Conservation (phyloP, 2,888 invertebrate species). For the Sylvicola fuscatus region DNA sequence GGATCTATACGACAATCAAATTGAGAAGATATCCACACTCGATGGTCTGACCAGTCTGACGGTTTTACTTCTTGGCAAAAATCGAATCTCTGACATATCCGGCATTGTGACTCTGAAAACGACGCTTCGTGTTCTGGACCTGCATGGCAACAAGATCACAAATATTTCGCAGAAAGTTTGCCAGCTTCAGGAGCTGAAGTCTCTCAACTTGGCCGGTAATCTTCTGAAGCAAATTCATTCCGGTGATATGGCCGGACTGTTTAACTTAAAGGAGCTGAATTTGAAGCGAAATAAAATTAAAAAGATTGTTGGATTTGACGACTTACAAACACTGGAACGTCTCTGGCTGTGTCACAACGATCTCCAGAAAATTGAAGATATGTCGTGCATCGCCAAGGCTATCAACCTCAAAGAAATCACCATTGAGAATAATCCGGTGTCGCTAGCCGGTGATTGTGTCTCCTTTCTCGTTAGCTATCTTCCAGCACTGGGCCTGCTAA, state of each 20-base stretch:
- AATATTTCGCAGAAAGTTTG: constrained; percentile 23
- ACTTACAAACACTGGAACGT: constrained; percentile 48
- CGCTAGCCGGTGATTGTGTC: constrained; percentile 58
- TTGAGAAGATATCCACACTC: constrained; percentile 65
- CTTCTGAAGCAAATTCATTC: constrained; percentile 57
- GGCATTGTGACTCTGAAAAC: constrained; percentile 17
- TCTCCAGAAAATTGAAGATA: constrained; percentile 59
- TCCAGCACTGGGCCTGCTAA: constrained; percentile 48
- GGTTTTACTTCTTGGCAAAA: constrained; percentile 79
- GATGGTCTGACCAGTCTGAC: constrained; percentile 57
- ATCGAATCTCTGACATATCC: constrained; percentile 33
- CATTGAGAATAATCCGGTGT: constrained; percentile 69
- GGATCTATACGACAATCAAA: constrained; percentile 87
- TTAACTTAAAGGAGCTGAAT: constrained; percentile 67
- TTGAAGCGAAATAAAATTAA: constrained; percentile 67
- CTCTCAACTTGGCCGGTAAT: constrained; percentile 84
- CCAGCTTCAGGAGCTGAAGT: constrained; percentile 59
- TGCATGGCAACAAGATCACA: constrained; percentile 79
- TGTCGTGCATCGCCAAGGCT: constrained; percentile 61
- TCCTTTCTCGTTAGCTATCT: constrained; percentile 65
- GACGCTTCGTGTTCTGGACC: constrained; percentile 75
- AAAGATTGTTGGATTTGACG: constrained; percentile 60
- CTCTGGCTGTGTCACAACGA: constrained; percentile 28
- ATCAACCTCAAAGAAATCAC: constrained; percentile 60
- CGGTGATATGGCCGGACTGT: constrained; percentile 57